Conservation (phyloP, 2,797 vertebrate species). For the Poecile montanus region DNA sequence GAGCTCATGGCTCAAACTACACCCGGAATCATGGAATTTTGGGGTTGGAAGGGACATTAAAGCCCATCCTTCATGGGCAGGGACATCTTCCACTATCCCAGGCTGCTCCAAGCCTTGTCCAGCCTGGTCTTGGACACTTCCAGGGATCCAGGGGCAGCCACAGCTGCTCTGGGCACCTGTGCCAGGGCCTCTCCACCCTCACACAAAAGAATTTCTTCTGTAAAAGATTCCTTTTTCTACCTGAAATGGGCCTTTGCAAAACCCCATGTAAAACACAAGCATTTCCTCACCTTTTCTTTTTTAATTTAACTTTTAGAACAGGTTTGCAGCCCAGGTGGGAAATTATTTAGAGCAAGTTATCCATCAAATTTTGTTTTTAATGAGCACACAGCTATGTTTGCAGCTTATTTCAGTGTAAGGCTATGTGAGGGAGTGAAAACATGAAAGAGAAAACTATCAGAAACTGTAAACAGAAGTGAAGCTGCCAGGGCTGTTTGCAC, state of each 20-base stretch:
- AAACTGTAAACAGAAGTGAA: conserved; percentile 32
- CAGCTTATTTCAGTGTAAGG: not conserved
- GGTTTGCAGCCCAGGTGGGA: not conserved
- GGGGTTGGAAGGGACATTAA: not conserved
- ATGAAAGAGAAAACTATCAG: conserved; percentile 48
- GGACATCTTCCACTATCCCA: fast-evolving
- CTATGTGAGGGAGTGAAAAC: conserved; percentile 4
- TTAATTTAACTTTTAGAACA: not conserved
- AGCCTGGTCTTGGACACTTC: not conserved
- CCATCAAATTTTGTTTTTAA: not conserved
- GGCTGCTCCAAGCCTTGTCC: fast-evolving
- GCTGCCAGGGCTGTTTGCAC: conserved; percentile 29
- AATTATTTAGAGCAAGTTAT: not conserved
- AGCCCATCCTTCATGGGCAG: not conserved
- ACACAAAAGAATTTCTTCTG: not conserved
- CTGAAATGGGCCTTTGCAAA: not conserved
- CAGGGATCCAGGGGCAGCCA: not conserved
- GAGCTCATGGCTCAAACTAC: not conserved
- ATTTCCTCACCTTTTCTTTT: not conserved
- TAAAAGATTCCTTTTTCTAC: not conserved
- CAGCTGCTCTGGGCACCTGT: not conserved
- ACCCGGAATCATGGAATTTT: fast-evolving
- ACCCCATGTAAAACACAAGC: not conserved
- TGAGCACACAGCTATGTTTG: not conserved
- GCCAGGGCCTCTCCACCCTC: not conserved